A percentile compares a stretch with the other conserved stretches of the same genome.
Evolutionary conservation across 2,113 vertebrate species (phyloP).

Genomic region (Eptesicus fuscus): DNA sequence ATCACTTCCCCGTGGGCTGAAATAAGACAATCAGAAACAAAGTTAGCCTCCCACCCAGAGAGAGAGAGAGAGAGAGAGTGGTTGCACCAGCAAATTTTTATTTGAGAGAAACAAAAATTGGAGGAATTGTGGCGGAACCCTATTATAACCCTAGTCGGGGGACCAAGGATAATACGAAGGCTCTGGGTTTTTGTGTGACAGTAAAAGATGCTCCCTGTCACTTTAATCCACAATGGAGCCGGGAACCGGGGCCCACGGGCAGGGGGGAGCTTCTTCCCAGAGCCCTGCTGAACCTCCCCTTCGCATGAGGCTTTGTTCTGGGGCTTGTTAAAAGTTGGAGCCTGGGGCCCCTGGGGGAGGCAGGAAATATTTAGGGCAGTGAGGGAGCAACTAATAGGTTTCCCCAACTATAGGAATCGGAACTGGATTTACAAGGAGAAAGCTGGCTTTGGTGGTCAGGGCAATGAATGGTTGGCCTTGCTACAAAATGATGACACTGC

Average conservation of each 20-base stretch:
- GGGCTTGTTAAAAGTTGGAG: conserved; percentile 70
- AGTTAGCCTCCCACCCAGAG: conserved; percentile 53
- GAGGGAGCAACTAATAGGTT: conserved; percentile 56
- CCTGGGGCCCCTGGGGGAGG: conserved; percentile 3
- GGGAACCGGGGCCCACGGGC: background rate
- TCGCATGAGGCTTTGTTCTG: conserved; percentile 61
- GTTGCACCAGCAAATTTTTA: conserved; percentile 20
- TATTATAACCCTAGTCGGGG: conserved; percentile 58
- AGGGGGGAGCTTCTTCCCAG: conserved; percentile 56
- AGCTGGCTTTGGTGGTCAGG: background rate
- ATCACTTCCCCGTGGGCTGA: conserved; percentile 39
- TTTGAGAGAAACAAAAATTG: conserved; percentile 56
- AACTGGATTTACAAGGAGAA: background rate
- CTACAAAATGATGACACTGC: background rate
- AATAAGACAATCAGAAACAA: conserved; percentile 66
- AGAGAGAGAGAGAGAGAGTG: background rate
- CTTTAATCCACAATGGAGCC: conserved; percentile 55
- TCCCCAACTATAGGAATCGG: conserved; percentile 2
- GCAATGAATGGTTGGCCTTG: background rate
- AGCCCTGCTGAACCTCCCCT: conserved; percentile 9
- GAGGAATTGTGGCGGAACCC: conserved; percentile 31
- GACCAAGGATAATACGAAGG: conserved; percentile 52
- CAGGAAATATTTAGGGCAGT: conserved; percentile 68
- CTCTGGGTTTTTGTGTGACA: conserved; percentile 50
- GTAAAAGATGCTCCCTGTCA: conserved; percentile 45